A percentile compares a stretch with the other conserved stretches of the same genome.
Evolutionary conservation across 2,113 vertebrate genomes (phyloP).

Genomic region (Nestor notabilis): DNA sequence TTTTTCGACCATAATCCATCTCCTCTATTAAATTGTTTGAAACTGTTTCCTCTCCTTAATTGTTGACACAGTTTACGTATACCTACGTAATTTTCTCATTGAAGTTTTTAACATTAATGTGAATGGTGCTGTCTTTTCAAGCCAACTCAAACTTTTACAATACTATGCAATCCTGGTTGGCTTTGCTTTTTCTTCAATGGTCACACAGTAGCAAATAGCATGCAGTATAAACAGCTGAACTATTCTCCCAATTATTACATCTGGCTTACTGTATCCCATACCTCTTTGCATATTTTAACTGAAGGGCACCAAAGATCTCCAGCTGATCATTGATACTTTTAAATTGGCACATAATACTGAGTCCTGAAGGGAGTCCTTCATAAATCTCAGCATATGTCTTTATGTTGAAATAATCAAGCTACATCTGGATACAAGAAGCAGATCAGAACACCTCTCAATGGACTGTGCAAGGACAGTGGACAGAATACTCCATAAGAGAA

Average conservation of each 20-base stretch:
- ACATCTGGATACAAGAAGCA: constrained; percentile 71
- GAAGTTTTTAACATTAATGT: constrained; percentile 58
- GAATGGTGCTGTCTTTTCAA: constrained; percentile 56
- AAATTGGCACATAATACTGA: constrained; percentile 66
- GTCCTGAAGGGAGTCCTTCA: constrained; percentile 71
- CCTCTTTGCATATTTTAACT: constrained; percentile 62
- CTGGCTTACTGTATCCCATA: constrained; percentile 57
- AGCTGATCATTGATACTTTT: constrained; percentile 70
- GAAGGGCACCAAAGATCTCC: constrained; percentile 72
- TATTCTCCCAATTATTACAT: constrained; percentile 62
- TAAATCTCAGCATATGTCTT: constrained; percentile 76
- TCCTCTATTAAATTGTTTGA: constrained; percentile 69
- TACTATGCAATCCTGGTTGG: constrained; percentile 52
- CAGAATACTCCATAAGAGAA: not conserved
- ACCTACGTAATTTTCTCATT: constrained; percentile 60
- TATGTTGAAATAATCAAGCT: constrained; percentile 75
- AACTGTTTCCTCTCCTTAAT: constrained; percentile 69
- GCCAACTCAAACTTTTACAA: constrained; percentile 69
- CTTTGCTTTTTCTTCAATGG: constrained; percentile 60
- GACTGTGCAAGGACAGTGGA: constrained; percentile 33
- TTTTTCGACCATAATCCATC: constrained; percentile 25
- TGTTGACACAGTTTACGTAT: constrained; percentile 60
- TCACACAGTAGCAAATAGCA: constrained; percentile 50
- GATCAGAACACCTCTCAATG: constrained; percentile 50
- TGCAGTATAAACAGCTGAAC: constrained; percentile 57